A percentile compares a stretch with the other conserved stretches of the same genome.
Conservation (phyloP, 2,888 invertebrate genomes). For the Nomada fucata region DNA sequence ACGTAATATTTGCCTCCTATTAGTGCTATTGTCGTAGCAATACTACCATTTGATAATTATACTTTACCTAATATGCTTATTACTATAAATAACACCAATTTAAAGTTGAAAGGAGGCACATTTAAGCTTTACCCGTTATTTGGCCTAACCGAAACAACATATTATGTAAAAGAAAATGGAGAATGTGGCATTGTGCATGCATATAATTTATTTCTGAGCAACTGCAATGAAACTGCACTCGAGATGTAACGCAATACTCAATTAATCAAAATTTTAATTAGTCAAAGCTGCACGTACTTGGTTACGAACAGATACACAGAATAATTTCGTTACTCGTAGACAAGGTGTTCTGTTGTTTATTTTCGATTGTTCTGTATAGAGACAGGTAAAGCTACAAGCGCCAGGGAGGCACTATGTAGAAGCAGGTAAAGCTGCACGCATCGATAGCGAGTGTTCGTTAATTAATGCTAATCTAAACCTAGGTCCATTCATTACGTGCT, state of each 20-base stretch:
- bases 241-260: not conserved
- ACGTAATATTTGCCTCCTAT: too few relatives aligned
- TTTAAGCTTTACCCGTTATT: too few relatives aligned
- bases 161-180: not conserved
- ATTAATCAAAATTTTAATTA: slow-evolving; percentile 19
- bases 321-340: not conserved
- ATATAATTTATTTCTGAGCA: not conserved
- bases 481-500: slow-evolving; percentile 10
- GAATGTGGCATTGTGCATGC: not conserved
- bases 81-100: too few relatives aligned
- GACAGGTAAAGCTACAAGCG: not conserved
- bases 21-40: too few relatives aligned
- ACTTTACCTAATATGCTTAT: too few relatives aligned
- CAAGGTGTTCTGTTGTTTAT: not conserved
- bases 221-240: not conserved
- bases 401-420: not conserved
- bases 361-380: not conserved
- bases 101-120: too few relatives aligned
- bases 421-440: not conserved
- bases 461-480: slow-evolving; percentile 9
- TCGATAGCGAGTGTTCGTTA: slow-evolving; percentile 9
- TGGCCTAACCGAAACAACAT: too few relatives aligned
- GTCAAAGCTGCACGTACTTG: not conserved
- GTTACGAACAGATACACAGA: not conserved
- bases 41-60: too few relatives aligned